Evolutionary conservation across 2,888 invertebrate species (phyloP).

Genomic region (Hemaris fuciformis): DNA sequence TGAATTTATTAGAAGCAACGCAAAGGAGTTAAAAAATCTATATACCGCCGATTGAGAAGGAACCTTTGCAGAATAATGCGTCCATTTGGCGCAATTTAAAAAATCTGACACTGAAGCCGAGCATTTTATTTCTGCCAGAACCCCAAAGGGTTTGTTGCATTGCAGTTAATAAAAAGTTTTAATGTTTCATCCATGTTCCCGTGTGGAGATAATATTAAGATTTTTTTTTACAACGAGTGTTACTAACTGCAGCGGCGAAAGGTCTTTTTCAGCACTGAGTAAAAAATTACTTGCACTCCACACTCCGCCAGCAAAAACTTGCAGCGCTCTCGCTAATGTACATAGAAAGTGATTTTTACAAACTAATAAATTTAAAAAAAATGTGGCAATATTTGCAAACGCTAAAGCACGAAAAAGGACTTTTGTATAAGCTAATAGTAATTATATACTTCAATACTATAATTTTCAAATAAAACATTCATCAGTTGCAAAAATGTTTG

Average conservation of each 20-base stretch:
- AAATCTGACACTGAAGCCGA: not conserved
- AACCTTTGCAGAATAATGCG: not conserved
- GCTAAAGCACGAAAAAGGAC: not conserved
- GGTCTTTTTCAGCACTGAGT: no score
- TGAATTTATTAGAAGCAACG: not conserved
- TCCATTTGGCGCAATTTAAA: not conserved
- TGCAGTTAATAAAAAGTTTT: not conserved
- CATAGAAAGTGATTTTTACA: not conserved
- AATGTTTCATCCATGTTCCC: not conserved
- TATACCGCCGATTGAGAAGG: not conserved
- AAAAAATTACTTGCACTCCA: no score
- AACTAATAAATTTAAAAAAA: not conserved
- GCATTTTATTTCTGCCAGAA: not conserved
- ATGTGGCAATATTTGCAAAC: not conserved
- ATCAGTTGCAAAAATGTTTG: no score
- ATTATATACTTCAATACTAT: no score
- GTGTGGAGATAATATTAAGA: not conserved
- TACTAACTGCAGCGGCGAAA: no score
- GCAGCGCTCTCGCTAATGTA: not conserved
- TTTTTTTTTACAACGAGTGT: not conserved
- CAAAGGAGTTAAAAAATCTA: not conserved
- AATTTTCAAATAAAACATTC: no score
- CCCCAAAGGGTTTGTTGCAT: not conserved
- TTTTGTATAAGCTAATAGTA: not conserved
- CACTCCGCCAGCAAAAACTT: no score